Conservation (phyloP, 2,113 vertebrate genomes). For the Regulus satrapa region DNA sequence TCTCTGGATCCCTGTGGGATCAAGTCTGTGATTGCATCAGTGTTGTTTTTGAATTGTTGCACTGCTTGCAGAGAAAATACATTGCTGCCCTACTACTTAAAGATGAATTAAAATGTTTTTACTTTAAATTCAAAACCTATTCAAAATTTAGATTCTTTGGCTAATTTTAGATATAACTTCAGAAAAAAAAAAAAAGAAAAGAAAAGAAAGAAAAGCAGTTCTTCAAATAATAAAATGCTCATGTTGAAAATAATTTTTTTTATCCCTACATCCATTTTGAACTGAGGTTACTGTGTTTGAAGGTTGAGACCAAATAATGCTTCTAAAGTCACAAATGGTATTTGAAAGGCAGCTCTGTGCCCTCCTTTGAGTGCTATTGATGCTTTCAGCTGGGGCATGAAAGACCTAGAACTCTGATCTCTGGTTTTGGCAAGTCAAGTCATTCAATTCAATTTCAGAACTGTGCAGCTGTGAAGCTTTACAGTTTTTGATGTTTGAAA, state of each 20-base stretch:
- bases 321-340: not conserved
- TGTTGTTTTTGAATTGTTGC: not conserved
- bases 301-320: not conserved
- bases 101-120: not conserved
- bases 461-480: constrained; percentile 28
- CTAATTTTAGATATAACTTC: not conserved
- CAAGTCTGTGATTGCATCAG: not conserved
- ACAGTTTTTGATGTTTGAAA: constrained; percentile 30
- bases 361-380: constrained; percentile 29
- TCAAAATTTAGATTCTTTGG: not conserved
- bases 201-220: not conserved
- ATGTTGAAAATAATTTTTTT: not conserved
- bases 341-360: constrained; percentile 42
- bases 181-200: not conserved
- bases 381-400: constrained; percentile 51
- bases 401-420: constrained; percentile 64
- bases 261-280: not conserved
- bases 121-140: not conserved
- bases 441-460: constrained; percentile 46
- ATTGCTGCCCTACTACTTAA: not conserved
- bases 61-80: not conserved
- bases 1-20: not conserved
- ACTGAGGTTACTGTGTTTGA: not conserved
- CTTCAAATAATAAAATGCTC: not conserved
- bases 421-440: constrained; percentile 41